These are phyloP conservation scores for Eleginops maclovinus DNA, from an alignment of 2,113 vertebrate species.

Conservation along the genomic window DNA sequence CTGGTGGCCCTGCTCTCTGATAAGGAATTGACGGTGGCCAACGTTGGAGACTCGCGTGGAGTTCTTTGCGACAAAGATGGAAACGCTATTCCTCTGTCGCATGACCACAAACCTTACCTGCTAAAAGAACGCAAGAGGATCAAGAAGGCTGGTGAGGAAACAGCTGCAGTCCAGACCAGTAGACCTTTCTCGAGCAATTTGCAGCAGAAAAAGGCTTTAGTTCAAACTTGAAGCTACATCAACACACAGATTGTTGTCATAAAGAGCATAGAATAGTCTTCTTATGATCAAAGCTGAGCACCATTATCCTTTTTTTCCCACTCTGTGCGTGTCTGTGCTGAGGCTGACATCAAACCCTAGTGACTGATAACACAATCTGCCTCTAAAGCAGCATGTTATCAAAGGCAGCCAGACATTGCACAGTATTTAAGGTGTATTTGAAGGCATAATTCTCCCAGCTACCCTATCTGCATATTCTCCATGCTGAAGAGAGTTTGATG, in stretches of 20 bases:
- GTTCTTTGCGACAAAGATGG: constrained; percentile 98
- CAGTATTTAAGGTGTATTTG: constrained; percentile 60
- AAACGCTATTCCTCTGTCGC: constrained; percentile 94
- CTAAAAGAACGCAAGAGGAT: constrained; percentile 98
- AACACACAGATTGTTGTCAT: constrained; percentile 45
- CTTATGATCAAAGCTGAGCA: constrained; percentile 43
- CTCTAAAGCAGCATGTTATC: constrained; percentile 52
- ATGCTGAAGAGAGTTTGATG: constrained; percentile 45
- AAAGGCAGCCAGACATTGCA: constrained; percentile 49
- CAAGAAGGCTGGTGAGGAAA: constrained; percentile 92
- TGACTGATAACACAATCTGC: constrained; percentile 48
- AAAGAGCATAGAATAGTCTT: constrained; percentile 34
- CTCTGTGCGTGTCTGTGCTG: constrained; percentile 35
- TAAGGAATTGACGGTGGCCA: constrained; percentile 95
- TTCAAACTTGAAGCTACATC: constrained; percentile 36
- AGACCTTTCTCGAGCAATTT: background rate
- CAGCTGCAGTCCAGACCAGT: background rate
- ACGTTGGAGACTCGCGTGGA: constrained; percentile 95
- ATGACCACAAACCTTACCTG: constrained; percentile 99
- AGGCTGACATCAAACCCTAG: constrained; percentile 43
- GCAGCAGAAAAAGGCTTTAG: constrained; percentile 15
- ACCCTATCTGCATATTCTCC: constrained; percentile 41
- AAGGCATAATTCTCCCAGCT: constrained; percentile 41
- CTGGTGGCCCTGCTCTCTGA: constrained; percentile 95
- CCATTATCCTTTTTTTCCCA: constrained; percentile 25